Percentiles rank a stretch among this genome's conserved stretches.
phyloP scores from a whole-genome alignment of 2,113 vertebrate species.

The Trinectes maculatus region DNA sequence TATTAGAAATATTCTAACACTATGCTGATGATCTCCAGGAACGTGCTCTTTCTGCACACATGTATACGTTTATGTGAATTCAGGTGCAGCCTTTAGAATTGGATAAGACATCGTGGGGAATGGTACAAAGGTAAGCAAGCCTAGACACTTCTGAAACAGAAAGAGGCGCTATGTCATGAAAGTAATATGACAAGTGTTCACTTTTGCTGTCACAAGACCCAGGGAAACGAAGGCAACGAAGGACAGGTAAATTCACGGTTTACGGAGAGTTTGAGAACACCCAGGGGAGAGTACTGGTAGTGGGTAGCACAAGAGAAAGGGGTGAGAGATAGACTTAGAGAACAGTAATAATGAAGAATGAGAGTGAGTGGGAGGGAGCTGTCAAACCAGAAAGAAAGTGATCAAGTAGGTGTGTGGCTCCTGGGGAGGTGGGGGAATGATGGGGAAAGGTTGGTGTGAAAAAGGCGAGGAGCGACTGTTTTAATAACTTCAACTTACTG shows the following conservation, averaged over 20 bases:
- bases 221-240: constrained; percentile 54
- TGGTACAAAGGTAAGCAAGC: constrained; percentile 30
- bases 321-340: constrained; percentile 62
- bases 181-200: constrained; percentile 73
- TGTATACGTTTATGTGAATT: constrained; percentile 43
- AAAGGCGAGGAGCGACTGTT: constrained; percentile 56
- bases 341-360: constrained; percentile 73
- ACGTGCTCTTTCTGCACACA: not conserved
- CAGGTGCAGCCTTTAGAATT: constrained; percentile 24
- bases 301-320: constrained; percentile 52
- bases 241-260: constrained; percentile 71
- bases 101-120: constrained; percentile 21
- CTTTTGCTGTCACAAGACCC: constrained; percentile 56
- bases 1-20: not conserved
- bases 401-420: constrained; percentile 66
- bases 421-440: constrained; percentile 41
- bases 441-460: constrained; percentile 43
- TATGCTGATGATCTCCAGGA: not conserved
- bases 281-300: constrained; percentile 67
- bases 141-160: constrained; percentile 36
- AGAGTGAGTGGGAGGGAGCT: constrained; percentile 71
- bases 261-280: constrained; percentile 60
- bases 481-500: constrained; percentile 79
- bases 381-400: constrained; percentile 72
- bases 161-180: constrained; percentile 61